Percentiles rank a stretch among this genome's conserved stretches.
These are phyloP conservation scores for Agrochola lychnidis DNA, from an alignment of 2,888 invertebrate species.

Conservation along the genomic window DNA sequence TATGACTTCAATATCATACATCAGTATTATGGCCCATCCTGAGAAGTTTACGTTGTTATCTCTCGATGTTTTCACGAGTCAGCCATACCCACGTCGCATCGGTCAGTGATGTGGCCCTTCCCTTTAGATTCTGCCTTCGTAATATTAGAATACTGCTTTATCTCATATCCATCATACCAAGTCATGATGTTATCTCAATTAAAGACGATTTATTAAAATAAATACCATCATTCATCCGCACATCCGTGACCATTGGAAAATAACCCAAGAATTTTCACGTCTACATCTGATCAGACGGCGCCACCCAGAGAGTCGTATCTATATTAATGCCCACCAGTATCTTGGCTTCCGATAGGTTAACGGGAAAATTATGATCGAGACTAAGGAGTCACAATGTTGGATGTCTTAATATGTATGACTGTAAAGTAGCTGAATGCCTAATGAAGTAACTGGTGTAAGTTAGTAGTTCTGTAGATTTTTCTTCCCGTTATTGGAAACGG, in stretches of 20 bases:
- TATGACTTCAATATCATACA: not conserved
- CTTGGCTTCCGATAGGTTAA: constrained; percentile 42
- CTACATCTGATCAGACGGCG: constrained; percentile 25
- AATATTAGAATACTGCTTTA: not conserved
- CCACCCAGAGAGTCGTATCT: constrained; percentile 53
- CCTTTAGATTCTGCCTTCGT: no score
- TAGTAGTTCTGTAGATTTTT: not conserved
- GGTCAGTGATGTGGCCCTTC: no score
- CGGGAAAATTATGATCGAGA: constrained; percentile 41
- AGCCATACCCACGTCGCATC: not conserved
- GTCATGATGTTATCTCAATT: not conserved
- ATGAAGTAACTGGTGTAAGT: not conserved
- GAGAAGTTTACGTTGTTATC: not conserved
- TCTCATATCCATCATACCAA: constrained; percentile 4
- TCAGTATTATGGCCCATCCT: not conserved
- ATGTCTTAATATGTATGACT: constrained; percentile 34
- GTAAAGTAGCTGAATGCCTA: not conserved
- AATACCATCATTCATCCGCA: not conserved
- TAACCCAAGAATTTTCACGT: constrained; percentile 28
- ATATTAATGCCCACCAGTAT: constrained; percentile 39
- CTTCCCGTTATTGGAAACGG: not conserved
- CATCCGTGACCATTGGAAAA: constrained; percentile 42
- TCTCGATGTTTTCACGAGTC: not conserved
- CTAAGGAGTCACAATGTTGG: constrained; percentile 28
- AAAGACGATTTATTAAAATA: constrained; percentile 6